A percentile compares a stretch with the other conserved stretches of the same genome.
phyloP scores from a whole-genome alignment of 2,797 vertebrate species.

The Pitangus sulphuratus region DNA sequence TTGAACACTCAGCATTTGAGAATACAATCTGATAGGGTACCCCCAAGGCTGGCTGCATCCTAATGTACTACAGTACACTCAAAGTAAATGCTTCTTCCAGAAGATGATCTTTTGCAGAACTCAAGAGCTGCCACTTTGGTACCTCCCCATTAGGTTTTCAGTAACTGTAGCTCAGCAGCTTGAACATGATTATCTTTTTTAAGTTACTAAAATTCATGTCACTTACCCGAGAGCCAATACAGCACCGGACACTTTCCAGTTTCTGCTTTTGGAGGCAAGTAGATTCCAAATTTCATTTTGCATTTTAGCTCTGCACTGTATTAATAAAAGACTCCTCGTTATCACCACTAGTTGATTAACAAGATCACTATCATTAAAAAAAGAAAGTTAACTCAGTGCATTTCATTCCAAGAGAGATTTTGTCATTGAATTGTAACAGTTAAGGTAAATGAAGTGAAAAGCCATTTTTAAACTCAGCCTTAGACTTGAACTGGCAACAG shows the following conservation, averaged over 20 bases:
- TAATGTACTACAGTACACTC: not conserved
- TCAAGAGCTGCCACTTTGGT: not conserved
- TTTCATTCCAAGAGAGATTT: not conserved
- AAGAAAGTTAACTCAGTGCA: not conserved
- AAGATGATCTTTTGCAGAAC: not conserved
- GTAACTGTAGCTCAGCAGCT: not conserved
- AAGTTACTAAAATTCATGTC: not conserved
- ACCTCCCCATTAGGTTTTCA: not conserved
- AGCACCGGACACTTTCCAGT: constrained; percentile 88
- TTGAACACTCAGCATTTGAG: not conserved
- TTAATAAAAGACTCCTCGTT: constrained; percentile 35
- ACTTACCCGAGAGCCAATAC: constrained; percentile 93
- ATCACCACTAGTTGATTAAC: not conserved
- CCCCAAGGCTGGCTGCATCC: not conserved
- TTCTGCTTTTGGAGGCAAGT: constrained; percentile 92
- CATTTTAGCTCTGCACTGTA: constrained; percentile 90
- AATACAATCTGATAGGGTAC: not conserved
- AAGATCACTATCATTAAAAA: not conserved
- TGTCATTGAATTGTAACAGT: not conserved
- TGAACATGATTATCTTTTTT: not conserved
- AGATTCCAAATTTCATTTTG: constrained; percentile 96
- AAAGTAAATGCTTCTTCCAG: not conserved
- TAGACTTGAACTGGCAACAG: not conserved
- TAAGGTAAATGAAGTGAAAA: not conserved
- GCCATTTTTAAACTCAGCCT: not conserved